These are phyloP conservation scores for Aurelia coerulea DNA, from an alignment of 30 jellyfish, hydroid and myxozoan genomes.

Conservation along the genomic window DNA sequence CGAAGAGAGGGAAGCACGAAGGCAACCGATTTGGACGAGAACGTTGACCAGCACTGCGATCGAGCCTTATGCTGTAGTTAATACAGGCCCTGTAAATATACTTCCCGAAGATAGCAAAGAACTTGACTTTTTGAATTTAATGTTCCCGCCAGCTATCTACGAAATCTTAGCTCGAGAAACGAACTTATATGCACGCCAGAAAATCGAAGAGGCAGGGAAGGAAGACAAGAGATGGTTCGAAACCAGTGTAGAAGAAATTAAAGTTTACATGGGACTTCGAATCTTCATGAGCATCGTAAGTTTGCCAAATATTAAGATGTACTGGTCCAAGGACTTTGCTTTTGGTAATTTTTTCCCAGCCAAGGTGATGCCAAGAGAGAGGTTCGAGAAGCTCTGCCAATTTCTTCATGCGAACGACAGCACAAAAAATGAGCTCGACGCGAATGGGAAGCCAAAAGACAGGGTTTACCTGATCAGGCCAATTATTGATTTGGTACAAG, in stretches of 20 bases:
- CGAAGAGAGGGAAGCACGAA: not conserved
- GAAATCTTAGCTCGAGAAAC: conserved; percentile 2
- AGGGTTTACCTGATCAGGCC: conserved; percentile 14
- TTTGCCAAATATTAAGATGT: not conserved
- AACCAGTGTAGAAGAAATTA: not conserved
- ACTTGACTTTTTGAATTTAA: not conserved
- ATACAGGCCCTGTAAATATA: not conserved
- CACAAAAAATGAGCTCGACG: not conserved
- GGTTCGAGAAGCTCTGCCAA: no score
- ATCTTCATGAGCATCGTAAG: conserved; percentile 1
- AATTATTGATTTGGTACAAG: not conserved
- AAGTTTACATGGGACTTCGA: not conserved
- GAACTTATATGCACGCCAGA: not conserved
- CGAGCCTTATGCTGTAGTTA: not conserved
- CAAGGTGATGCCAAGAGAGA: no score
- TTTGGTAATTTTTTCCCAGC: not conserved
- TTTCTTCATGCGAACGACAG: conserved; percentile 14
- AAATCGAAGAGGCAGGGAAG: conserved; percentile 6
- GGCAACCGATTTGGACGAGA: not conserved
- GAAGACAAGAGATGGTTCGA: not conserved
- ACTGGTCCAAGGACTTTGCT: not conserved
- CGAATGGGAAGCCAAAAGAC: not conserved
- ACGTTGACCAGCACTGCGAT: not conserved
- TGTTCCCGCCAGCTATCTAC: not conserved
- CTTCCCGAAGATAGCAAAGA: not conserved